Evolutionary conservation across 2,888 invertebrate genomes (phyloP), one percentile per base, ranked within the genome.

Genomic region (Ophion slaviceki): DNA sequence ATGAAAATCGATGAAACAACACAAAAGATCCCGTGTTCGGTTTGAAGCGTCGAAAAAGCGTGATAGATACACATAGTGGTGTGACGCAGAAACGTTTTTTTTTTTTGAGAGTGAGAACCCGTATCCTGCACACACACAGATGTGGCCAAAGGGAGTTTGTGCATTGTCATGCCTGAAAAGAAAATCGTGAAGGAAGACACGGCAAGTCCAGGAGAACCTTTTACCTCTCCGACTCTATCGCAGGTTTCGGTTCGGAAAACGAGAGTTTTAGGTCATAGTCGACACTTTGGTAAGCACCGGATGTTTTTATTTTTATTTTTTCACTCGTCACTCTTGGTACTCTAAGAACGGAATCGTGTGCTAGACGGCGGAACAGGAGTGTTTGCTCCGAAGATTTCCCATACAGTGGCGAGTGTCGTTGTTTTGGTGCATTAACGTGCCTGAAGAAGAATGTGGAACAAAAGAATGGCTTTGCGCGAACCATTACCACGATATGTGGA

Each of bases 401-500:
- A 68, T 68, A 40, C 17, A 68, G 67, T 2, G 7, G 8, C 61
- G 53, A 53, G 83, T 64, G 76, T 80, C 68, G 76, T 68, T 61
- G 61, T 40, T 67, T 77, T 40, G 68, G 84, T 80, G 80, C 74
- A 74, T 80, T 17, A 79, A 70, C 36, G 82, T 77, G 82, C 82
- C 80, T 59, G 59, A 61, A 59, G 66, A 81, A 76, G 14, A 11
- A 53, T 53, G 24, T 78, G 75, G 11, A 72, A 59, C 53, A 45
- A 5, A 36, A 28, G 59, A 40, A 59, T 68, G 59, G 20, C 10
- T 40, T 47, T 62, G 59, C 45, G 45, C 36, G 17, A 74, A 74
- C 74, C 61, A 91, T 93, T 94, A 93, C 93, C 93, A 91, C 94
- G 94, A 87, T 92, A 94, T 89, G 92, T 88, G 87, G 92, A 91